Base-by-base conservation (phyloP, 1,140 invertebrate species). In the Papilio glaucus region DNA sequence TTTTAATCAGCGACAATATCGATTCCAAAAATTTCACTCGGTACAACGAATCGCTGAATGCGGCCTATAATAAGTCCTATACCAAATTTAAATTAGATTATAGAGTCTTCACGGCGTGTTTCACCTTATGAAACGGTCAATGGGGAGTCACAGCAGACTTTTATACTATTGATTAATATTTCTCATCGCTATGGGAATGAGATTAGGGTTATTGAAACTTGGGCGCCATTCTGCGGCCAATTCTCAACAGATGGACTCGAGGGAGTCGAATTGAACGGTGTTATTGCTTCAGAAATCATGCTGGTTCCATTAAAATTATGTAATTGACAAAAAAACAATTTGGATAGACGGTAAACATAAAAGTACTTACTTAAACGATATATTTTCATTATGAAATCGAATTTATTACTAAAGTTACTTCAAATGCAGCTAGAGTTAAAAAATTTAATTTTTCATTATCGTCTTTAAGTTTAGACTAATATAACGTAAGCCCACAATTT, bases 11-110 rank as follows among this genome's bases (percentile, higher is more conserved):
- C 62, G 82, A 86, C 86, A 85, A 72, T 90, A 89, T 82, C 79
- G 87, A 81, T 88, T 77, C 76, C 75, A 73, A 82, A 83, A 83
- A 83, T 81, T 84, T 83, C 85, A 84, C 81, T 77, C 63, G 53
- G 69, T 88, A 85, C 85, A 71, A 85, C 85, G 85, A 89, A 90
- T 85, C 77, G 79, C 18, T 81, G 75, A 85, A 82, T 85, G 74
- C 71, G 80, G 76, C 67, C 80, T 75, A 79, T 85, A 85, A 87
- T 87, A 85, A 85, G 77, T 81, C 83, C 78, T 83, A 80, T 75
- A 85, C 81, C 83, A 86, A 87, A 87, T 90, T 84, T 85, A 92
- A 91, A 92, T 91, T 92, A 88, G 85, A 92, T 92, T 91, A 91
- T 83, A 77, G 80, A 72, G 71, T 69, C 78, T 87, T 90, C 90